Evolutionary conservation across 1,140 invertebrate species (phyloP), one percentile per base, ranked within the genome.

Genomic region (Pseudomyrmex flavicornis): DNA sequence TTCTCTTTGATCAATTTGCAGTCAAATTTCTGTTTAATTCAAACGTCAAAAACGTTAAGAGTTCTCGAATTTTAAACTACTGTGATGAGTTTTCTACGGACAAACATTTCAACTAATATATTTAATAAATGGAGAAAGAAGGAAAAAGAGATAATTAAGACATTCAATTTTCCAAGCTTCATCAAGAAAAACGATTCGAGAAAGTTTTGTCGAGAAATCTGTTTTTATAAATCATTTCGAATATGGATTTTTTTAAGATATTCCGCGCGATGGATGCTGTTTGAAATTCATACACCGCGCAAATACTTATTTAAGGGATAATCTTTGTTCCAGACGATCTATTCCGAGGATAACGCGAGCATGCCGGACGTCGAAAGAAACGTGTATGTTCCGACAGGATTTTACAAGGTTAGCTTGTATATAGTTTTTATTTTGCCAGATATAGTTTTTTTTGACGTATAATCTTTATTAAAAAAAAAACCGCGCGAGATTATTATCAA

Each of bases 371-470:
- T 92, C 35, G 97, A 97, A 77, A 95, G 96, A 63, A 98, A 98
- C 93, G 95, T 98, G 1, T 99, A 98, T 92, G 96, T 98, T 9
- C 97, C 97, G 20, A 98, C 98, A 3, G 98, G 96, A 48, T 96
- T 97, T 91, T 99, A 98, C 93, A 98, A 98, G 94, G 97, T 98
- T 88, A 82, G 82, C 59, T 9, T 44, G 26, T 9, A 35, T 35
- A 35, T 7, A 35, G 15, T 61, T 46, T 62, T 52, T 73, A 62
- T 48, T 52, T 63, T 12, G 61, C 4, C 2, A 13, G 1, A 2
- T 59, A 20, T 22, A 22, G 22, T 74, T 8, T 62, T 20, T 82
- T 10, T 4, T 9, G 0, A 63, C 66, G 15, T 10, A 10, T 15
- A 1, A 7, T 2, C 15, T 35, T 35, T 35, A 35, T 35, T 35